Evolutionary conservation across 1,140 invertebrate genomes (phyloP), one percentile per base, ranked within the genome.

Genomic region (Leguminivora glycinivorella): DNA sequence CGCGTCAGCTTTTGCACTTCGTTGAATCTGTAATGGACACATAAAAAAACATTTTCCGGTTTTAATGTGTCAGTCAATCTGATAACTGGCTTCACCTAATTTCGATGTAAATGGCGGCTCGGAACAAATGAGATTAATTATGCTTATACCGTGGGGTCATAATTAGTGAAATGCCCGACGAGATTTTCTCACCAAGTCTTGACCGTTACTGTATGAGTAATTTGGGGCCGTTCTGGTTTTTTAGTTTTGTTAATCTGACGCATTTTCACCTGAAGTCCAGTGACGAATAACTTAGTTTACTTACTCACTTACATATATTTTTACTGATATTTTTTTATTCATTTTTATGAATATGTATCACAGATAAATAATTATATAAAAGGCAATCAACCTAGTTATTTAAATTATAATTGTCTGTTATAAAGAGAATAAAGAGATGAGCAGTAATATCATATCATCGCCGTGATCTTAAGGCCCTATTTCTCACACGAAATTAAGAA

Each of bases 1-100:
- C 82, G 87, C 77, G 85, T 89, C 86, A 84, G 80, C 78, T 86
- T 85, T 89, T 87, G 86, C 89, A 89, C 89, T 89, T 89, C 81
- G 74, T 76, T 85, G 85, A 84, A 85, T 90, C 81, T 69, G 75
- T 84, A 89, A 87, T 85, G 77, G 76, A 78, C 83, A 75, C 75
- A 78, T 77, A 80, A 80, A 77, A 75, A 74, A 69, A 77, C 80
- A 84, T 82, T 78, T 83, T 73, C 66, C 75, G 63, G 70, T 29
- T 75, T 73, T 38, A 63, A 63, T 63, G 58, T 79, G 73, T 76
- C 73, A 72, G 68, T 69, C 58, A 60, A 70, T 34, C 24, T 4
- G 25, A 69, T 74, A 79, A 85, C 83, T 81, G 52, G 85, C 83
- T 84, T 79, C 68, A 75, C 87, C 84, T 90, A 87, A 90, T 84